phyloP scores from a whole-genome alignment of 2,113 vertebrate species.

The Sprattus sprattus region DNA sequence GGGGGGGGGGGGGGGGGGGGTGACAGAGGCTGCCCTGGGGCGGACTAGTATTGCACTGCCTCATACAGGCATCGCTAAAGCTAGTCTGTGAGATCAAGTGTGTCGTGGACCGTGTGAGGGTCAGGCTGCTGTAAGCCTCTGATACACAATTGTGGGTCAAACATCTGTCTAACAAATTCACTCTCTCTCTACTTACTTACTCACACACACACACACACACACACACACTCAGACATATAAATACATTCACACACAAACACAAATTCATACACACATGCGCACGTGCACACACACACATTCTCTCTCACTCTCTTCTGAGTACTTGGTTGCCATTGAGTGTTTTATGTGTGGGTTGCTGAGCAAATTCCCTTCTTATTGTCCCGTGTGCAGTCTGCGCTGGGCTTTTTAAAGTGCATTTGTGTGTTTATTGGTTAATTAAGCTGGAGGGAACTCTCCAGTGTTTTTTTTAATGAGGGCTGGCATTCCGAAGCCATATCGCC shows the following conservation, averaged over 20 bases:
- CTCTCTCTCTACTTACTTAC: not conserved
- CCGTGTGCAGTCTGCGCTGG: not conserved
- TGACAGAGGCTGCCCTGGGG: no score
- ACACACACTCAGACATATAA: not conserved
- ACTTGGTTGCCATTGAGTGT: not conserved
- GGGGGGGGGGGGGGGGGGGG: not conserved
- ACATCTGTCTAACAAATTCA: not conserved
- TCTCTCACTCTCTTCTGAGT: not conserved
- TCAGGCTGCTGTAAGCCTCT: not conserved
- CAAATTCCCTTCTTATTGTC: not conserved
- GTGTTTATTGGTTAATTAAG: slow-evolving; percentile 70
- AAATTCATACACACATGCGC: not conserved
- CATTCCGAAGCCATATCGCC: slow-evolving; percentile 59
- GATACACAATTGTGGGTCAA: not conserved
- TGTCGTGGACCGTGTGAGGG: not conserved
- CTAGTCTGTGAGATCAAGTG: not conserved
- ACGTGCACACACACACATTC: not conserved
- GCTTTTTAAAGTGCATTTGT: slow-evolving; percentile 32
- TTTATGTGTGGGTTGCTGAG: not conserved
- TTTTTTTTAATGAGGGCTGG: slow-evolving; percentile 56
- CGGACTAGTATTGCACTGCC: not conserved
- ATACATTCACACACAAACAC: not conserved
- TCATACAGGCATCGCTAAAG: not conserved
- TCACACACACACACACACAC: not conserved
- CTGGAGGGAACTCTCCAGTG: slow-evolving; percentile 56